Evolutionary conservation across 1,140 invertebrate species (phyloP).

Genomic region (Atopsyche davidsoni): DNA sequence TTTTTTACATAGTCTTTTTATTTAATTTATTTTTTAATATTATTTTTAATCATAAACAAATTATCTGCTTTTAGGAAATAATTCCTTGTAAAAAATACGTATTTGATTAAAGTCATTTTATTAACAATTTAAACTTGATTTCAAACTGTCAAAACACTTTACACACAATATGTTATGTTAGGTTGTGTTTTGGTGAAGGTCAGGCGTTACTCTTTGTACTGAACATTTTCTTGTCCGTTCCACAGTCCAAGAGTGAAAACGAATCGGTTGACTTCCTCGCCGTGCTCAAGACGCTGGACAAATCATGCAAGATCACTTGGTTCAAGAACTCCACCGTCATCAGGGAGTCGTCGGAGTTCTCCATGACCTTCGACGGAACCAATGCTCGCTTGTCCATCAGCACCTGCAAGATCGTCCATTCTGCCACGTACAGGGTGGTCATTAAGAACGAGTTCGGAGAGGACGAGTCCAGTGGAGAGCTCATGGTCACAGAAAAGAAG

Average conservation of each 20-base stretch:
- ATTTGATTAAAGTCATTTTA: no score
- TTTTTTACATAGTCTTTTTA: conserved; percentile 3
- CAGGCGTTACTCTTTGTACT: conserved; percentile 23
- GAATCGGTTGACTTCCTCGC: conserved; percentile 73
- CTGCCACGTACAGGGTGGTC: conserved; percentile 71
- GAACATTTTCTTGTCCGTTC: conserved; percentile 18
- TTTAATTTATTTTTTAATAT: no score
- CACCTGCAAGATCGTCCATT: conserved; percentile 60
- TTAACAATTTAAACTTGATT: no score
- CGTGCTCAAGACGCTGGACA: conserved; percentile 64
- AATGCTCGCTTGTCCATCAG: conserved; percentile 68
- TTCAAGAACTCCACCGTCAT: conserved; percentile 73
- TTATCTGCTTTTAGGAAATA: no score
- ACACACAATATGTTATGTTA: no score
- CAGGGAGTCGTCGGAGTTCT: conserved; percentile 62
- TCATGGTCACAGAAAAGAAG: conserved; percentile 60
- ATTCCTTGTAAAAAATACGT: no score
- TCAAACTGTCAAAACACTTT: no score
- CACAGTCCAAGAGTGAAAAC: conserved; percentile 56
- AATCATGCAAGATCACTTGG: conserved; percentile 78
- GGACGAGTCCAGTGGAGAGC: conserved; percentile 70
- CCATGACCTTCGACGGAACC: conserved; percentile 72
- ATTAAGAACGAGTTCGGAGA: conserved; percentile 78
- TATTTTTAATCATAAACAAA: no score
- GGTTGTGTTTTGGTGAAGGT: no score